phyloP scores from a whole-genome alignment of 1,140 invertebrate genomes.

The Brachionus koreanus region DNA sequence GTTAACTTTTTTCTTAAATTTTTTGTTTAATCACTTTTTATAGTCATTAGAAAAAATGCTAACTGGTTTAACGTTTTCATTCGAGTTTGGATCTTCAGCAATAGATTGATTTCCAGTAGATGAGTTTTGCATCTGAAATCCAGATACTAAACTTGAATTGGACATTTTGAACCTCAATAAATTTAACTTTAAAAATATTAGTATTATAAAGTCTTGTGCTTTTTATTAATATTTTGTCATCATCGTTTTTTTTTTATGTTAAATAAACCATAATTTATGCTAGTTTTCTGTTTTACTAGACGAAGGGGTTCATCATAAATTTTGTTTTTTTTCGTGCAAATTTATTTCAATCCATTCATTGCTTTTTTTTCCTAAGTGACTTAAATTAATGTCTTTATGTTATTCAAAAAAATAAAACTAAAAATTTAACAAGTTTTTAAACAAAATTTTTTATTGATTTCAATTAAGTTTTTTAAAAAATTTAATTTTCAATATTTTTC shows the following conservation, averaged over 20 bases:
- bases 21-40: neutral
- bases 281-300: neutral
- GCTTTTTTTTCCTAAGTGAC: neutral
- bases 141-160: neutral
- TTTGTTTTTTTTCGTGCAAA: neutral
- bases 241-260: neutral
- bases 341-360: neutral
- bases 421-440: neutral
- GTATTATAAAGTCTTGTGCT: neutral
- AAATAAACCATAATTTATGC: conserved; percentile 8
- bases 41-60: conserved; percentile 43
- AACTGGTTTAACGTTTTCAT: conserved; percentile 20
- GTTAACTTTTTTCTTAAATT: neutral
- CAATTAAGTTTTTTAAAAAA: neutral
- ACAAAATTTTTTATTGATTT: neutral
- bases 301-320: neutral
- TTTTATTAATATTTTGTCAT: conserved; percentile 12
- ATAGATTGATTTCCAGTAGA: neutral
- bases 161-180: neutral
- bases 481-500: neutral
- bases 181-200: neutral
- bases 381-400: neutral
- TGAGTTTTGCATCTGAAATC: neutral
- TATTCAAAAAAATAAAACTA: neutral
- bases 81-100: conserved; percentile 24